These are phyloP conservation scores for Taeniopygia guttata DNA, from an alignment of 2,797 vertebrate genomes.

Conservation along the genomic window DNA sequence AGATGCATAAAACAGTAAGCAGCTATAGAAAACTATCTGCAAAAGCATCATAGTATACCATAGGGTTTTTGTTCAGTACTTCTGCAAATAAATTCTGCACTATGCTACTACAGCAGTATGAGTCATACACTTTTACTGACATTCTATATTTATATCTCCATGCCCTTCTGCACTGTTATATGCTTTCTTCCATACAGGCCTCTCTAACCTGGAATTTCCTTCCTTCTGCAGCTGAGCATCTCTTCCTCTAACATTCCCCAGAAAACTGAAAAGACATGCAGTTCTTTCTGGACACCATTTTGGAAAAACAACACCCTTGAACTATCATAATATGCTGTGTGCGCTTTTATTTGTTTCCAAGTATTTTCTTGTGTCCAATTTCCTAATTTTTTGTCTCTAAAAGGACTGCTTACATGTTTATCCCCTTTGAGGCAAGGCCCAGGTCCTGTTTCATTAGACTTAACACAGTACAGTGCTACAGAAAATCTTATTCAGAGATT, in stretches of 20 bases:
- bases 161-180: constrained; percentile 34
- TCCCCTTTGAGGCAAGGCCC: neutral
- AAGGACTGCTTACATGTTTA: neutral
- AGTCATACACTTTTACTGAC: constrained; percentile 57
- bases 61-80: constrained; percentile 45
- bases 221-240: neutral
- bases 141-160: constrained; percentile 50
- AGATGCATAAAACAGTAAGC: constrained; percentile 49
- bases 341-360: neutral
- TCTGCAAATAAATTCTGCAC: constrained; percentile 61
- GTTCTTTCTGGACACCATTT: neutral
- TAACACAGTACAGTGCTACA: neutral
- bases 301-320: neutral
- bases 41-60: constrained; percentile 43
- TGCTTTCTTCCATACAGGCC: neutral
- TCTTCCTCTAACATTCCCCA: neutral
- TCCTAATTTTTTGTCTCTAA: neutral
- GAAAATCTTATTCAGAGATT: neutral
- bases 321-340: neutral
- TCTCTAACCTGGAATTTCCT: constrained; percentile 4
- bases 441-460: neutral
- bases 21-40: constrained; percentile 36
- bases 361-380: neutral
- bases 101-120: constrained; percentile 58
- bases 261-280: neutral